Conservation (phyloP, 1,140 invertebrate genomes). For the Campoletis sonorensis region DNA sequence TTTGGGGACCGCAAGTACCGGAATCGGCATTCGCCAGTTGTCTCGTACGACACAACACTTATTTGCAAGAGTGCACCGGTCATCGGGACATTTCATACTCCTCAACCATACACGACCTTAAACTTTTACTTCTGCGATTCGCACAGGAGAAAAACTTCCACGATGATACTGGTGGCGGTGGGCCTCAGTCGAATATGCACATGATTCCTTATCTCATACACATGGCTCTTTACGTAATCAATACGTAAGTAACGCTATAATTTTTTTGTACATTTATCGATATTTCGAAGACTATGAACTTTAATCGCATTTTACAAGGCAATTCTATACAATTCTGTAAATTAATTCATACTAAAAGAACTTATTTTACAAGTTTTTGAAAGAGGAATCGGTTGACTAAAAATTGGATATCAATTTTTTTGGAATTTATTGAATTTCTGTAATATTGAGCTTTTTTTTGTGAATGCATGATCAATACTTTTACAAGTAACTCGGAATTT, state of each 20-base stretch:
- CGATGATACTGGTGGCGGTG: constrained; percentile 97
- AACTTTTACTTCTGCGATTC: constrained; percentile 92
- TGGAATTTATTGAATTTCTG: too few species aligned
- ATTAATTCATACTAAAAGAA: too few species aligned
- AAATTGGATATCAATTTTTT: too few species aligned
- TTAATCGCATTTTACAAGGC: too few species aligned
- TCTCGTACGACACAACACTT: constrained; percentile 92
- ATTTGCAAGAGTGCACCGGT: constrained; percentile 90
- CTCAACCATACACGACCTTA: constrained; percentile 95
- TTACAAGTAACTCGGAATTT: too few species aligned
- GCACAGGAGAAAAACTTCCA: constrained; percentile 97
- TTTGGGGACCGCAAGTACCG: constrained; percentile 97
- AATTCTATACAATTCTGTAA: too few species aligned
- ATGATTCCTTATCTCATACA: constrained; percentile 96
- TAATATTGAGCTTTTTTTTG: too few species aligned
- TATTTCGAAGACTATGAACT: too few species aligned
- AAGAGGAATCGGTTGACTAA: too few species aligned
- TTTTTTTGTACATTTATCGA: too few species aligned
- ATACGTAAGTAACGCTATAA: constrained; percentile 83
- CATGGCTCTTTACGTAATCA: constrained; percentile 96
- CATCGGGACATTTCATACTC: constrained; percentile 92
- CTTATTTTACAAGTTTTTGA: too few species aligned
- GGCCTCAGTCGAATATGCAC: constrained; percentile 98
- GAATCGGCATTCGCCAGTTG: constrained; percentile 96
- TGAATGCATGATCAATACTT: too few species aligned